Evolutionary conservation across 2,888 invertebrate genomes (phyloP).

Genomic region (Tipula unca): DNA sequence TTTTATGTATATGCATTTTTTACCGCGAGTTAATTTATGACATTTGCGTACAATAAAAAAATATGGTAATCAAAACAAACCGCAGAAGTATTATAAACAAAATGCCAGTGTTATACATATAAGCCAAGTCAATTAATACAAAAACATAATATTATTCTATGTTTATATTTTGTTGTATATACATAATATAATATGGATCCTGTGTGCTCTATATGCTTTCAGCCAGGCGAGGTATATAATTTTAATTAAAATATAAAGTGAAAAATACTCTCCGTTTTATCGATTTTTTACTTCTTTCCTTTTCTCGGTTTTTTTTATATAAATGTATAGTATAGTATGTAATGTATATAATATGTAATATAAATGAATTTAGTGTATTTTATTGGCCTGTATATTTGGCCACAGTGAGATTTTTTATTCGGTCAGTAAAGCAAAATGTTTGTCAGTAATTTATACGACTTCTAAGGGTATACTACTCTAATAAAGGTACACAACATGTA

Average conservation of each 20-base stretch:
- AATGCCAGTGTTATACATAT: neutral
- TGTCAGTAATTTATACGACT: too few species aligned
- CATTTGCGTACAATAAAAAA: neutral
- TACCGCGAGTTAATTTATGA: constrained; percentile 8
- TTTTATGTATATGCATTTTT: neutral
- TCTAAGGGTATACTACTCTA: too few species aligned
- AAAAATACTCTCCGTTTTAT: constrained; percentile 17
- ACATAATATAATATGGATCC: constrained; percentile 35
- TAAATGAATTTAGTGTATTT: neutral
- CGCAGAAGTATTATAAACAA: neutral
- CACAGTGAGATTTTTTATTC: neutral
- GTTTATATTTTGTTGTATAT: neutral
- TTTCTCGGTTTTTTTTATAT: constrained; percentile 18
- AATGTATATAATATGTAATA: too few species aligned
- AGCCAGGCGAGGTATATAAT: constrained; percentile 38
- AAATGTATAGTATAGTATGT: too few species aligned
- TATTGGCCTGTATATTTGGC: neutral
- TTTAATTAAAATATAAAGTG: constrained; percentile 19
- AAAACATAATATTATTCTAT: neutral
- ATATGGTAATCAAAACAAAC: neutral
- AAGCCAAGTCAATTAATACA: neutral
- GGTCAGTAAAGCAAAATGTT: neutral
- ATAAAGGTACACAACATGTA: too few species aligned
- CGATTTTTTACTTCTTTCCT: constrained; percentile 3
- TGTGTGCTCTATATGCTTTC: constrained; percentile 42